phyloP scores from a whole-genome alignment of 1,140 invertebrate species.

The Himalopsyche phryganea region DNA sequence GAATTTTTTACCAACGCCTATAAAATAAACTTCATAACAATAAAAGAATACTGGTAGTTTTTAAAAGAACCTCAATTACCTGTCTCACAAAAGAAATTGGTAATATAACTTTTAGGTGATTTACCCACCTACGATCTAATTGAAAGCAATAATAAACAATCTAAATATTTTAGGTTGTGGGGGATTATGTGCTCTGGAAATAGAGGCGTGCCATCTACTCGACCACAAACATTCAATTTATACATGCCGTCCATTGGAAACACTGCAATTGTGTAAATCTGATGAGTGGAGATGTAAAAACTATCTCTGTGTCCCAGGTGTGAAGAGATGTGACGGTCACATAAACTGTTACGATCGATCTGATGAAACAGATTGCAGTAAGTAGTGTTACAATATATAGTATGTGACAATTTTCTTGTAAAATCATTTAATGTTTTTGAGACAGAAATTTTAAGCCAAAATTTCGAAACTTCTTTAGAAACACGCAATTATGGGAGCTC shows the following conservation, averaged over 20 bases:
- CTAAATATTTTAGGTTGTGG: conserved; percentile 62
- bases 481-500: no score
- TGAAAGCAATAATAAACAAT: no score
- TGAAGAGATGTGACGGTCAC: conserved; percentile 69
- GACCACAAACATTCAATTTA: conserved; percentile 51
- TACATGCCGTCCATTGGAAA: conserved; percentile 48
- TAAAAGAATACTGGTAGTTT: no score
- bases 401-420: neutral
- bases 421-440: neutral
- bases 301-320: conserved; percentile 64
- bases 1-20: no score
- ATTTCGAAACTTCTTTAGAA: no score
- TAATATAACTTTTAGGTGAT: no score
- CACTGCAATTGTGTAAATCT: conserved; percentile 50
- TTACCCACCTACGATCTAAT: no score
- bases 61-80: no score
- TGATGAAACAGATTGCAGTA: conserved; percentile 77
- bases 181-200: conserved; percentile 65
- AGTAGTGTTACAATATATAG: conserved; percentile 36
- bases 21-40: no score
- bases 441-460: neutral
- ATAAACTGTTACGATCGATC: conserved; percentile 76
- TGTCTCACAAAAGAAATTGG: no score
- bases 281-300: conserved; percentile 69
- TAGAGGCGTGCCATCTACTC: conserved; percentile 68